Evolutionary conservation across 2,888 invertebrate species (phyloP).

Genomic region (Fabriciana adippe): DNA sequence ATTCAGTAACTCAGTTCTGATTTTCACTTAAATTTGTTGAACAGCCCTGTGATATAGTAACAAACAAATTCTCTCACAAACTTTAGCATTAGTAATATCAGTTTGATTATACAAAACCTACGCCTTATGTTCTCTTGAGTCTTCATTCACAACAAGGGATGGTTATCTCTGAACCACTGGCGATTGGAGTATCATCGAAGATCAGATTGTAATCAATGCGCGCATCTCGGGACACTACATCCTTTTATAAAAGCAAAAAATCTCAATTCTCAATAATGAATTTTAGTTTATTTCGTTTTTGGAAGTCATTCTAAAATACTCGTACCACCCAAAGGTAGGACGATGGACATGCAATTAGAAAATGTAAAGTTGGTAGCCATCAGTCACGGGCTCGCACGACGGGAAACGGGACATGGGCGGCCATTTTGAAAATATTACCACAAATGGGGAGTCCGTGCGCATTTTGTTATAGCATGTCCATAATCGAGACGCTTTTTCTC

Average conservation of each 20-base stretch:
- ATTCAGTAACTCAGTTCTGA: too few species aligned
- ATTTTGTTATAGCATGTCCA: constrained; percentile 40
- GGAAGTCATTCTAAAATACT: constrained; percentile 34
- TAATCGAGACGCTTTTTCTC: constrained; percentile 45
- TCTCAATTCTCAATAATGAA: constrained; percentile 13
- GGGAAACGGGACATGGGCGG: constrained; percentile 53
- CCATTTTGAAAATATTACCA: constrained; percentile 54
- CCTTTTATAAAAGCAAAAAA: constrained; percentile 41
- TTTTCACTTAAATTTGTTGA: too few species aligned
- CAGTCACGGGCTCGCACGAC: constrained; percentile 50
- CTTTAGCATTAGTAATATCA: too few species aligned
- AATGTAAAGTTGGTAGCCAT: constrained; percentile 51
- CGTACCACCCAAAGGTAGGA: constrained; percentile 51
- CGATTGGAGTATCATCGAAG: constrained; percentile 4
- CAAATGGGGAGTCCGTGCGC: constrained; percentile 44
- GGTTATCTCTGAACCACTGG: background rate
- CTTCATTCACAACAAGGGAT: too few species aligned
- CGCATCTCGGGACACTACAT: constrained; percentile 44
- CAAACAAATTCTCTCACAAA: too few species aligned
- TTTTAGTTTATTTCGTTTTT: constrained; percentile 17
- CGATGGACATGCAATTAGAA: constrained; percentile 61
- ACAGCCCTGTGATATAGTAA: too few species aligned
- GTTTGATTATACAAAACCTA: too few species aligned
- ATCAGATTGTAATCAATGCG: constrained; percentile 14
- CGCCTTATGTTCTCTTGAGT: too few species aligned